phyloP scores from a whole-genome alignment of 2,888 invertebrate genomes.

The Koerneria pararmatus region DNA sequence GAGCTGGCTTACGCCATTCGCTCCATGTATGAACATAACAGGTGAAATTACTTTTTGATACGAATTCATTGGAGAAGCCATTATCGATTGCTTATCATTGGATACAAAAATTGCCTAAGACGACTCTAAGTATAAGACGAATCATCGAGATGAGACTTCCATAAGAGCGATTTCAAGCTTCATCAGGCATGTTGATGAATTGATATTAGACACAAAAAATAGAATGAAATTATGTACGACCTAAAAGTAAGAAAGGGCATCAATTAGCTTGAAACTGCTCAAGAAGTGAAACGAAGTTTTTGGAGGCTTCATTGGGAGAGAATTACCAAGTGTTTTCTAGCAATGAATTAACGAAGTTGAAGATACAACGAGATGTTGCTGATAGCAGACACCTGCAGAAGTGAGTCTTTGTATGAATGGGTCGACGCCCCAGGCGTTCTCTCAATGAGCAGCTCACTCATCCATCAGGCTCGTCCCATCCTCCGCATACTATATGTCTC shows the following conservation, averaged over 20 bases:
- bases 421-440: conserved; percentile 97
- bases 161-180: too few relatives aligned
- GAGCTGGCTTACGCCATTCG: conserved; percentile 97
- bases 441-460: conserved; percentile 91
- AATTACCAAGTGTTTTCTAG: neutral
- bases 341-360: conserved; percentile 38
- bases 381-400: conserved; percentile 98
- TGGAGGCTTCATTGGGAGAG: too few relatives aligned
- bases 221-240: too few relatives aligned
- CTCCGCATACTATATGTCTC: conserved; percentile 77
- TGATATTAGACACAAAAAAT: too few relatives aligned
- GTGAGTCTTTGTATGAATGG: conserved; percentile 94
- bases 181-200: too few relatives aligned
- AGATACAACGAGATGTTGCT: conserved; percentile 96
- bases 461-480: conserved; percentile 99
- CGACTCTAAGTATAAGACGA: too few relatives aligned
- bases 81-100: neutral
- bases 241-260: too few relatives aligned
- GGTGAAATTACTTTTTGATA: conserved; percentile 67
- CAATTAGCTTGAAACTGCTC: too few relatives aligned
- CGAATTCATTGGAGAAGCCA: neutral
- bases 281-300: too few relatives aligned
- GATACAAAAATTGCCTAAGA: too few relatives aligned
- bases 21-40: conserved; percentile 98
- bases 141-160: too few relatives aligned